These are phyloP conservation scores for Isichthys henryi DNA, from an alignment of 2,113 vertebrate species.

Conservation along the genomic window DNA sequence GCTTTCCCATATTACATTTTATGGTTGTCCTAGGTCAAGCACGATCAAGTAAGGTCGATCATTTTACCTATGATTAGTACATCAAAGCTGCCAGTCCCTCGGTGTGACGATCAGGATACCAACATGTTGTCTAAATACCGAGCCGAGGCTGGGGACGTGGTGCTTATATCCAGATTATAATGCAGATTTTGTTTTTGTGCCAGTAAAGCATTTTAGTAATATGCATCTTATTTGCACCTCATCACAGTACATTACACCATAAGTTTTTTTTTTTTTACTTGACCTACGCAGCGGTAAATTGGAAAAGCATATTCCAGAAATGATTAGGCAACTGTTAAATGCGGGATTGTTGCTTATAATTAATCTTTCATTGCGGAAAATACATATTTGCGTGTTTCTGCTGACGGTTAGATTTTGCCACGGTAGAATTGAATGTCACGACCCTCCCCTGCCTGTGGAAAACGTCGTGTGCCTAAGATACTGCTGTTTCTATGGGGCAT, in stretches of 20 bases:
- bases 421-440: background rate
- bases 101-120: background rate
- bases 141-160: background rate
- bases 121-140: background rate
- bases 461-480: background rate
- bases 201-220: background rate
- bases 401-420: background rate
- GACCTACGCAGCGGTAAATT: background rate
- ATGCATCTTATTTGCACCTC: background rate
- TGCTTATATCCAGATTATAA: background rate
- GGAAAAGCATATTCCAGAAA: background rate
- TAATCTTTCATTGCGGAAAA: background rate
- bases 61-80: background rate
- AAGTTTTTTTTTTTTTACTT: background rate
- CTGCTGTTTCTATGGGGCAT: background rate
- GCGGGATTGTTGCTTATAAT: background rate
- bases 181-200: background rate
- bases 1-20: background rate
- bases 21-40: background rate
- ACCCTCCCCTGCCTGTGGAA: background rate
- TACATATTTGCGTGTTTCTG: background rate
- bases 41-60: background rate
- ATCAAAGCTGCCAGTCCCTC: background rate
- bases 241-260: background rate
- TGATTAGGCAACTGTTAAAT: background rate